These are phyloP conservation scores for Proterorhinus semilunaris DNA, from an alignment of 2,113 vertebrate species.

Conservation along the genomic window DNA sequence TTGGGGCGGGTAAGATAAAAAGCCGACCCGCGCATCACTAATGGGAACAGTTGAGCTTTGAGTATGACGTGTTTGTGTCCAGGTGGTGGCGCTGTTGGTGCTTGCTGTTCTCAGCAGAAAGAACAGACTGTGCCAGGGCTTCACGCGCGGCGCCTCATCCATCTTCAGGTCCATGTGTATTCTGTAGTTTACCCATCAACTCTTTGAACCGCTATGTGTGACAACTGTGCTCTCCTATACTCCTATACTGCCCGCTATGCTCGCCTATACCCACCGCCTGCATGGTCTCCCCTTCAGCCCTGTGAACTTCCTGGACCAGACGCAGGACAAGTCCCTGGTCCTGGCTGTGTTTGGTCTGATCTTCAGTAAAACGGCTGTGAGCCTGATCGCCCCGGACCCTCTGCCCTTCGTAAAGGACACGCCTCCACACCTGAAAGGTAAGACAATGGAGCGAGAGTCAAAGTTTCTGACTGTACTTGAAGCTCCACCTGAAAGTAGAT, in stretches of 20 bases:
- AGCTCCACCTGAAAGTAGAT: no score
- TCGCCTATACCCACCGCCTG: no score
- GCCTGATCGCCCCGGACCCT: constrained; percentile 75
- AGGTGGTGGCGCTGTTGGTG: constrained; percentile 74
- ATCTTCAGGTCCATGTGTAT: constrained; percentile 78
- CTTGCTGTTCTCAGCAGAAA: constrained; percentile 78
- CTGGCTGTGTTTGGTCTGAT: constrained; percentile 80
- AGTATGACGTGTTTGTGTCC: not conserved
- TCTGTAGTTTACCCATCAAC: no score
- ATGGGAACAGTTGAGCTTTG: no score
- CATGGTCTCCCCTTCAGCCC: constrained; percentile 71
- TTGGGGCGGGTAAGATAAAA: no score
- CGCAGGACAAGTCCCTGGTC: constrained; percentile 67
- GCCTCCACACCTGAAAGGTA: constrained; percentile 71
- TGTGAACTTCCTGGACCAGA: constrained; percentile 79
- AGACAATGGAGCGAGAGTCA: not conserved
- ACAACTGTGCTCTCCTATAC: no score
- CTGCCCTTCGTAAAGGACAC: constrained; percentile 76
- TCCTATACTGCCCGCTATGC: no score
- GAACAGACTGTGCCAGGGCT: constrained; percentile 61
- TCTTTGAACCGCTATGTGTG: no score
- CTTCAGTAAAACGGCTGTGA: constrained; percentile 81
- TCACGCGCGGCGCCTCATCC: constrained; percentile 71
- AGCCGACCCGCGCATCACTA: no score
- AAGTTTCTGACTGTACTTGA: no score